These are phyloP conservation scores for Mamestra configurata DNA, from an alignment of 1,140 invertebrate genomes.

Conservation along the genomic window DNA sequence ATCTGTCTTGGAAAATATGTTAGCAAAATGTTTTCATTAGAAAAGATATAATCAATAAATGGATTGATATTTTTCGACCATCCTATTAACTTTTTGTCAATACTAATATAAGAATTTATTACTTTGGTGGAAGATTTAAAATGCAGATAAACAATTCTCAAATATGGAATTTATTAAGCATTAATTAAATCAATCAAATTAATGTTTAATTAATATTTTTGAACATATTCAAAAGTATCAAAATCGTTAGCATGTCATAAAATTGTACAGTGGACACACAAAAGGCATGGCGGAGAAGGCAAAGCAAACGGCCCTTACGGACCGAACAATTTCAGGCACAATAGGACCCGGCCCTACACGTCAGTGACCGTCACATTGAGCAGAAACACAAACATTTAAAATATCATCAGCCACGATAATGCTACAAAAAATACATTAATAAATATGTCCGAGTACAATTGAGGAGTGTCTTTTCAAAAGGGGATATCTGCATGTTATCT, in stretches of 20 bases:
- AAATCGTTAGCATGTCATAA: constrained; percentile 34
- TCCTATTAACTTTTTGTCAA: neutral
- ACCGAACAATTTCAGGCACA: constrained; percentile 68
- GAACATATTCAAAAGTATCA: constrained; percentile 69
- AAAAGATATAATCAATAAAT: neutral
- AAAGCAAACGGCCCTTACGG: constrained; percentile 65
- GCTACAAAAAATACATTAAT: constrained; percentile 61
- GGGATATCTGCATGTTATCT: too few relatives aligned
- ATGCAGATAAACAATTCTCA: neutral
- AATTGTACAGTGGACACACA: constrained; percentile 50
- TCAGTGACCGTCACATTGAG: constrained; percentile 77
- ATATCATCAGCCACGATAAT: constrained; percentile 77
- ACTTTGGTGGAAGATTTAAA: neutral
- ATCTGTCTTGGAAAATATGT: neutral
- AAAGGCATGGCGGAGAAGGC: constrained; percentile 61
- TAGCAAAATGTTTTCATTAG: neutral
- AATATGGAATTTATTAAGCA: neutral
- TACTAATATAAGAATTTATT: constrained; percentile 1
- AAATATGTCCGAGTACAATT: constrained; percentile 72
- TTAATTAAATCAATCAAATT: too few relatives aligned
- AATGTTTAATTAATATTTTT: too few relatives aligned
- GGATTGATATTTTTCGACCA: neutral
- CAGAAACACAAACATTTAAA: constrained; percentile 85
- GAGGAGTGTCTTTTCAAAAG: too few relatives aligned
- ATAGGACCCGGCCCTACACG: constrained; percentile 72